A percentile compares a stretch with the other conserved stretches of the same genome.
phyloP scores from a whole-genome alignment of 2,888 invertebrate species.

The Pachymerium ferrugineum region DNA sequence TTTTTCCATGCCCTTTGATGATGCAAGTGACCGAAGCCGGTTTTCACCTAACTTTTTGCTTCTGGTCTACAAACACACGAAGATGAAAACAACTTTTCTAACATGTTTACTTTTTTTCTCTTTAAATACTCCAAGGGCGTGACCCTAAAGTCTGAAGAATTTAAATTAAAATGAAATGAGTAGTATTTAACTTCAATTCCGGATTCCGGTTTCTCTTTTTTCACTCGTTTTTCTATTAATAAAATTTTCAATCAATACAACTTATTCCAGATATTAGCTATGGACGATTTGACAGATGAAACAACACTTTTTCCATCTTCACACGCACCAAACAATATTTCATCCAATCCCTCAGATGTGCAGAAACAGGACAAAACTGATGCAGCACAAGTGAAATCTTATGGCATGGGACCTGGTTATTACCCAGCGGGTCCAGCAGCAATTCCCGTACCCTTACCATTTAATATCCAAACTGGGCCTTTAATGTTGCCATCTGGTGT shows the following conservation, averaged over 20 bases:
- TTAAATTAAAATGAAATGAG: no score
- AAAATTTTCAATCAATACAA: not conserved
- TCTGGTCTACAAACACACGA: no score
- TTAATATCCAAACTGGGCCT: conserved; percentile 34
- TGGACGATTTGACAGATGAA: not conserved
- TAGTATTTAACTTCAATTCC: no score
- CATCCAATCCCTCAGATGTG: not conserved
- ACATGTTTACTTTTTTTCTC: not conserved
- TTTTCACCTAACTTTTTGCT: not conserved
- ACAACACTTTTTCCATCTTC: not conserved
- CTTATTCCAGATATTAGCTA: not conserved
- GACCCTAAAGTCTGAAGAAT: no score
- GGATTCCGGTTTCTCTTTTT: no score
- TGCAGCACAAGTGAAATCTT: conserved; percentile 35
- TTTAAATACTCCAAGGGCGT: not conserved
- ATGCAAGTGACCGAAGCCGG: conserved; percentile 9
- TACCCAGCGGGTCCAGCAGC: conserved; percentile 32
- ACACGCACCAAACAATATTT: not conserved
- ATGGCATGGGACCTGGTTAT: conserved; percentile 28
- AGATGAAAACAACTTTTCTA: no score
- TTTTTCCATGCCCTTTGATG: conserved; percentile 15
- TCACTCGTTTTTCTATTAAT: not conserved
- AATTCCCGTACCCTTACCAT: conserved; percentile 35
- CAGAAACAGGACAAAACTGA: conserved; percentile 34
- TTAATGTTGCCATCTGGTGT: conserved; percentile 33